Evolutionary conservation across 2,797 vertebrate species (phyloP).

Genomic region (Balearica regulorum): DNA sequence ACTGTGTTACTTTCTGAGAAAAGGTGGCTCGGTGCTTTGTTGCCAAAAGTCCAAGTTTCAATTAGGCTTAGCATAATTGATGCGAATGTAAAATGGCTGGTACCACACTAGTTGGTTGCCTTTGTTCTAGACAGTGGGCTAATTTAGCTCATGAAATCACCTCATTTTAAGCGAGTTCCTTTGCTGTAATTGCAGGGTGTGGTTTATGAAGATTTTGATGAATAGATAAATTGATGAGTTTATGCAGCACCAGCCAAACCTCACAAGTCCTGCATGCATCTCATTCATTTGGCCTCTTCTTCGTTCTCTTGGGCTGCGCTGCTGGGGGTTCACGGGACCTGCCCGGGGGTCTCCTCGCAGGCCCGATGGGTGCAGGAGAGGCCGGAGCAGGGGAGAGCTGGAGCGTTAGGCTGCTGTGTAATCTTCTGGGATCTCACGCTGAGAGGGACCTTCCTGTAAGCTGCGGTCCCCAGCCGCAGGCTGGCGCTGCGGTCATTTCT

Average conservation of each 20-base stretch:
- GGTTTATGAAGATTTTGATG: slow-evolving; percentile 28
- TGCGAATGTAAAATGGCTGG: neutral
- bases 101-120: neutral
- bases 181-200: slow-evolving; percentile 48
- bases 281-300: neutral
- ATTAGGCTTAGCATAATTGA: neutral
- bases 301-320: neutral
- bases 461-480: accelerated
- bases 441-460: neutral
- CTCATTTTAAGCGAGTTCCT: neutral
- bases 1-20: slow-evolving; percentile 36
- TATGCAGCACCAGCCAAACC: neutral
- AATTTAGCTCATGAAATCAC: slow-evolving; percentile 39
- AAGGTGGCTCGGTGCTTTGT: slow-evolving; percentile 21
- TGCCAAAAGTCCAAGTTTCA: slow-evolving; percentile 45
- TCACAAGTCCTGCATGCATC: neutral
- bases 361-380: neutral
- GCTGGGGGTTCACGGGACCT: neutral
- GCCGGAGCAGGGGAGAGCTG: neutral
- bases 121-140: slow-evolving; percentile 43
- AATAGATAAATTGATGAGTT: slow-evolving; percentile 35
- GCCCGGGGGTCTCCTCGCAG: neutral
- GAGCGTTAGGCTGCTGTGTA: neutral
- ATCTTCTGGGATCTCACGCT: neutral
- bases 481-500: neutral